Conservation (phyloP, 2,888 invertebrate species). For the Gordius sp. region DNA sequence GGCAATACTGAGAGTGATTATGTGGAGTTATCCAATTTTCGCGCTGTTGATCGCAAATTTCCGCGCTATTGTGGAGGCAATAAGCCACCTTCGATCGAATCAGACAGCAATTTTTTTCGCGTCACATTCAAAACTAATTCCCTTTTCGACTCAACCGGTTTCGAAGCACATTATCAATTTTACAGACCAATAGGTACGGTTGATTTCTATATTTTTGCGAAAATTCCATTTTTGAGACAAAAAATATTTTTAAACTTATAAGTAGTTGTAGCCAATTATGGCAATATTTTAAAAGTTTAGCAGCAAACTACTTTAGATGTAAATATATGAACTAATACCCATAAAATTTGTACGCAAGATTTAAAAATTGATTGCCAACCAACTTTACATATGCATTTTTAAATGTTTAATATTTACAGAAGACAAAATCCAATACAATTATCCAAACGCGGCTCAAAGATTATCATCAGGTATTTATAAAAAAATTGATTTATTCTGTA, state of each 20-base stretch:
- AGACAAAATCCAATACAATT: constrained; percentile 14
- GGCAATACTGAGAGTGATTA: constrained; percentile 70
- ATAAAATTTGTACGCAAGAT: too few relatives aligned
- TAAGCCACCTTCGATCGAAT: constrained; percentile 31
- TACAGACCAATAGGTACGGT: constrained; percentile 4
- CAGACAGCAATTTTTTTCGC: constrained; percentile 69
- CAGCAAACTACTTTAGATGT: too few relatives aligned
- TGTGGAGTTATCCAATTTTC: constrained; percentile 78
- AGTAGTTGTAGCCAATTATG: too few relatives aligned
- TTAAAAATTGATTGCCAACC: too few relatives aligned
- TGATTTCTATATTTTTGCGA: neutral
- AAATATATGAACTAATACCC: too few relatives aligned
- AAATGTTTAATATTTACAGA: constrained; percentile 2
- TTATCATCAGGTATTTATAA: too few relatives aligned
- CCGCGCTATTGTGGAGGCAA: constrained; percentile 56
- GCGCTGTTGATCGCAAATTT: constrained; percentile 62
- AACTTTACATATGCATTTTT: neutral
- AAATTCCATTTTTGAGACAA: neutral
- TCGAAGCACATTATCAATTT: constrained; percentile 67
- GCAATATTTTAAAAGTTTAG: too few relatives aligned
- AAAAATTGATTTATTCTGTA: too few relatives aligned
- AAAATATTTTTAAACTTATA: neutral
- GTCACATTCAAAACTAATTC: constrained; percentile 79
- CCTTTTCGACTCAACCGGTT: constrained; percentile 68
- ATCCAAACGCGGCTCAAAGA: too few relatives aligned